A percentile compares a stretch with the other conserved stretches of the same genome.
These are phyloP conservation scores for Xenotilapia flavipinnis DNA, from an alignment of 2,113 vertebrate genomes.

Conservation along the genomic window DNA sequence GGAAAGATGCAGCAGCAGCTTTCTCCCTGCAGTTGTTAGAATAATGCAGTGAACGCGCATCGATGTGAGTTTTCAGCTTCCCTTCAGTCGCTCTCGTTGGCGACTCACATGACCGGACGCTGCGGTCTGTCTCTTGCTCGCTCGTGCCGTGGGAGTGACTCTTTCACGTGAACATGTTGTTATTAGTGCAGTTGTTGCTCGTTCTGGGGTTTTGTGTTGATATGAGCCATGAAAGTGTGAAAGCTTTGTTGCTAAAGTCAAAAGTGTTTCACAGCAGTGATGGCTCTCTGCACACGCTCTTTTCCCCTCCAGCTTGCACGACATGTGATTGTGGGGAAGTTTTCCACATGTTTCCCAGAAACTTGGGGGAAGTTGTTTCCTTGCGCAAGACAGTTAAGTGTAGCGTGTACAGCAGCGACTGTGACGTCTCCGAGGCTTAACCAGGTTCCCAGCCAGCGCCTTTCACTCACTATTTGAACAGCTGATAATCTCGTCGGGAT, in stretches of 20 bases:
- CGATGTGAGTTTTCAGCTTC: neutral
- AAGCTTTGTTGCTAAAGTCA: fast-evolving
- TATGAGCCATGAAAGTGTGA: neutral
- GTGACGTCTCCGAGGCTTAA: neutral
- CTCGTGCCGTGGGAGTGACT: neutral
- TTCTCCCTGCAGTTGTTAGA: neutral
- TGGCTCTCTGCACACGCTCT: neutral
- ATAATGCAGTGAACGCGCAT: neutral
- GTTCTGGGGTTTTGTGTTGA: neutral
- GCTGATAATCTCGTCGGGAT: neutral
- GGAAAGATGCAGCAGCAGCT: neutral
- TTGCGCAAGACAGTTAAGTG: neutral
- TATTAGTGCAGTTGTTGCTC: neutral
- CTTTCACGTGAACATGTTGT: no score
- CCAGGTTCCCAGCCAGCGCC: neutral
- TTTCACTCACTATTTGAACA: neutral
- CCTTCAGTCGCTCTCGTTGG: neutral
- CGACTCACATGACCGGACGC: neutral
- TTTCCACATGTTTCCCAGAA: conserved; percentile 19
- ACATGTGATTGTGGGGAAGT: neutral
- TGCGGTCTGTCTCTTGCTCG: neutral
- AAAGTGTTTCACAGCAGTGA: neutral
- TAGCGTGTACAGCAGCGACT: neutral
- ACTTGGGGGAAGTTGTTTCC: conserved; percentile 8
- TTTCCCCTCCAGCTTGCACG: neutral